A percentile compares a stretch with the other conserved stretches of the same genome.
phyloP scores from a whole-genome alignment of 2,113 vertebrate species.

The Melanotaenia duboulayi region DNA sequence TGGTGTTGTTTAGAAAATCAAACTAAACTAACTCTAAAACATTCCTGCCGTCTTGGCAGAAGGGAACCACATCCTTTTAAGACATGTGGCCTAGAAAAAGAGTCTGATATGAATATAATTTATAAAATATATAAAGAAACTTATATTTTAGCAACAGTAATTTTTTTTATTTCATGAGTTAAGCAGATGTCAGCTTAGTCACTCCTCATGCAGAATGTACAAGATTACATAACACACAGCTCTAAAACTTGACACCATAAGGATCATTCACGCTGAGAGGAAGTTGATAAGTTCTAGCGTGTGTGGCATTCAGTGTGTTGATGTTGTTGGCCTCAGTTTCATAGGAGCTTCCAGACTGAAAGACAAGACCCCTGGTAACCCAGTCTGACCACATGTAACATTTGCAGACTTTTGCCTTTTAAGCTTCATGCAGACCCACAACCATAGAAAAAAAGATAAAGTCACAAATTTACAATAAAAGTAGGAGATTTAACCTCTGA shows the following conservation, averaged over 20 bases:
- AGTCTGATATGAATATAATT: too few species aligned
- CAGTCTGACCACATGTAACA: not conserved
- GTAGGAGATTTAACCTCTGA: too few species aligned
- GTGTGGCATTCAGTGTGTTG: not conserved
- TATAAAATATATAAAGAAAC: too few species aligned
- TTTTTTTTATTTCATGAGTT: not conserved
- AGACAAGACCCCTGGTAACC: not conserved
- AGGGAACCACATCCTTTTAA: too few species aligned
- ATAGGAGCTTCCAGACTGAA: not conserved
- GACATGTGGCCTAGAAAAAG: too few species aligned
- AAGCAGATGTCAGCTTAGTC: not conserved
- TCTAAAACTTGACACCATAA: constrained; percentile 9
- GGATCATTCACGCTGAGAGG: not conserved
- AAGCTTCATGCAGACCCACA: not conserved
- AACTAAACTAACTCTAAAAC: too few species aligned
- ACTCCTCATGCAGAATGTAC: constrained; percentile 11
- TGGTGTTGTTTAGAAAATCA: not conserved
- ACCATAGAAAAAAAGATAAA: not conserved
- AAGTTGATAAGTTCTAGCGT: not conserved
- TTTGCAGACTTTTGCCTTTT: not conserved
- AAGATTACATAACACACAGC: not conserved
- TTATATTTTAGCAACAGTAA: too few species aligned
- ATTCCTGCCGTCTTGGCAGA: too few species aligned
- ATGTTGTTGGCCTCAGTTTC: not conserved
- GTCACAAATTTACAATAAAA: not conserved